Evolutionary conservation across 2,888 invertebrate genomes (phyloP).

Genomic region (Zygothrica quintamaculata): DNA sequence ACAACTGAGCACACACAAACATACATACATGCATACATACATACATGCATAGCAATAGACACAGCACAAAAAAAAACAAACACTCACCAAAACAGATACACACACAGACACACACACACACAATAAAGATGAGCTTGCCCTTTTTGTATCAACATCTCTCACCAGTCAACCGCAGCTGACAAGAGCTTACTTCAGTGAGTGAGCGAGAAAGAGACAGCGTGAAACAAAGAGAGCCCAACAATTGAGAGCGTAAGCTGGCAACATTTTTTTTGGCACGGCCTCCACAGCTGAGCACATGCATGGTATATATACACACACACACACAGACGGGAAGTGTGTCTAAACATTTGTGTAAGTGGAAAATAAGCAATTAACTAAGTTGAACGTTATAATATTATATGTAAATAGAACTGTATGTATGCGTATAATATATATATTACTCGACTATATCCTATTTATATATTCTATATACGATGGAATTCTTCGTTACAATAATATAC

Average conservation of each 20-base stretch:
- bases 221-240: not conserved
- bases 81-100: conserved; percentile 4
- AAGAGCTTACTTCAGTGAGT: conserved; percentile 11
- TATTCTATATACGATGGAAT: too few species aligned
- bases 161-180: conserved; percentile 26
- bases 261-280: conserved; percentile 51
- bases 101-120: conserved; percentile 12
- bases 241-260: conserved; percentile 25
- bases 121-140: conserved; percentile 30
- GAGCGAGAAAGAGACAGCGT: not conserved
- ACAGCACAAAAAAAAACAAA: too few species aligned
- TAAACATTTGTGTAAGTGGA: conserved; percentile 49
- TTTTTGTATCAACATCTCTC: conserved; percentile 44
- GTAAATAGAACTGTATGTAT: not conserved
- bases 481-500: too few species aligned
- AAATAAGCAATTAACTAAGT: conserved; percentile 58
- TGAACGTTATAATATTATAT: conserved; percentile 17
- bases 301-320: conserved; percentile 15
- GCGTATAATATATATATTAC: not conserved
- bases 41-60: conserved; percentile 21
- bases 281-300: too few species aligned
- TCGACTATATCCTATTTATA: not conserved
- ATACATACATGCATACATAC: conserved; percentile 12
- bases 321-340: conserved; percentile 38
- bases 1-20: conserved; percentile 67